phyloP scores from a whole-genome alignment of 2,113 vertebrate genomes.

The Sylvia atricapilla region DNA sequence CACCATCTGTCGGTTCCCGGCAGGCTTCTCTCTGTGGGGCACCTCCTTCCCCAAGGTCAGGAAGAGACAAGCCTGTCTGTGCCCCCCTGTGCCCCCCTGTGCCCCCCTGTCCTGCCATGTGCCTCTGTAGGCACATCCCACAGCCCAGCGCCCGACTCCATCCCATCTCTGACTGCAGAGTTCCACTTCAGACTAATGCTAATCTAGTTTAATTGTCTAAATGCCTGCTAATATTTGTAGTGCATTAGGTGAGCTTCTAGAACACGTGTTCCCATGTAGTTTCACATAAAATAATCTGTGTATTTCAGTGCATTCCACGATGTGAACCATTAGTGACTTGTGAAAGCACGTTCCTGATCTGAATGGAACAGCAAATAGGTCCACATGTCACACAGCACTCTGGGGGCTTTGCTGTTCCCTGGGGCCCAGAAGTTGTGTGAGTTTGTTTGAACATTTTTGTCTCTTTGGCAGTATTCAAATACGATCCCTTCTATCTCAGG shows the following conservation, averaged over 20 bases:
- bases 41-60: background rate
- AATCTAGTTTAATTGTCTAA: background rate
- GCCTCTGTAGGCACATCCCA: rapidly evolving
- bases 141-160: background rate
- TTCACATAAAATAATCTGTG: background rate
- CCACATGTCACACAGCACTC: background rate
- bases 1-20: too few relatives aligned
- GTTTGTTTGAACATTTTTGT: background rate
- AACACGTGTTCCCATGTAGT: background rate
- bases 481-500: background rate
- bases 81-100: rapidly evolving
- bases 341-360: background rate
- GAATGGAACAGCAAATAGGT: background rate
- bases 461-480: background rate
- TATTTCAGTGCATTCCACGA: background rate
- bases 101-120: too few relatives aligned
- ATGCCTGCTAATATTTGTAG: background rate
- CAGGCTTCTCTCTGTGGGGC: background rate
- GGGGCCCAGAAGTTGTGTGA: background rate
- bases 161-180: background rate
- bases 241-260: background rate
- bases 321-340: background rate
- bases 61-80: rapidly evolving
- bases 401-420: background rate
- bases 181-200: background rate